Evolutionary conservation across 2,797 vertebrate genomes (phyloP), one percentile per base, ranked within the genome.

Genomic region (Taenioides sp.): DNA sequence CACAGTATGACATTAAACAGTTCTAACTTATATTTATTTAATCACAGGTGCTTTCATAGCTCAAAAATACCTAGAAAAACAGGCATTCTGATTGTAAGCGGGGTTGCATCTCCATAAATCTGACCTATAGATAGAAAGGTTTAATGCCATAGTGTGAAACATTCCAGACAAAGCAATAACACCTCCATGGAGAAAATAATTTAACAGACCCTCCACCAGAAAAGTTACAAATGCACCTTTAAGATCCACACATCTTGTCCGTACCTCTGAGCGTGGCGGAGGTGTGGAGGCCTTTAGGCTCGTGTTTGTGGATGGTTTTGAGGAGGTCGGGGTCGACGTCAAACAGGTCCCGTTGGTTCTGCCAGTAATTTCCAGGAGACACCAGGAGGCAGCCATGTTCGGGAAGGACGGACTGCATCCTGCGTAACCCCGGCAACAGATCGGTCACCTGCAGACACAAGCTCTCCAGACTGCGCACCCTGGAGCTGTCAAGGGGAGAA

Each of bases 361-460:
- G 96, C 98, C 98, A 99, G 91, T 98, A 99, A 94, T 98, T 98
- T 0, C 95, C 97, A 0, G 98, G 98, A 43, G 98, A 99, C 4
- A 99, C 93, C 22, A 99, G 87, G 65, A 99, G 94, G 79, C 98
- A 99, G 79, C 97, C 96, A 0, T 99, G 97, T 67, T 99, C 97
- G 0, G 98, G 98, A 25, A 99, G 94, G 50, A 98, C 92, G 5
- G 93, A 90, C 73, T 91, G 94, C 88, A 99, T 95, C 79, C 95
- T 95, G 79, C 91, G 93, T 49, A 98, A 92, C 72, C 96, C 96
- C 0, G 98, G 97, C 81, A 99, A 95, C 77, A 99, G 92, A 70
- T 96, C 96, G 0, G 96, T 96, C 69, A 99, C 97, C 92, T 97
- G 97, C 40, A 99, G 94, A 80, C 98, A 99, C 2, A 98, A 80